Percentiles rank a stretch among this genome's conserved stretches.
Evolutionary conservation across 2,888 invertebrate species (phyloP).

Genomic region (Cephus pulcher): DNA sequence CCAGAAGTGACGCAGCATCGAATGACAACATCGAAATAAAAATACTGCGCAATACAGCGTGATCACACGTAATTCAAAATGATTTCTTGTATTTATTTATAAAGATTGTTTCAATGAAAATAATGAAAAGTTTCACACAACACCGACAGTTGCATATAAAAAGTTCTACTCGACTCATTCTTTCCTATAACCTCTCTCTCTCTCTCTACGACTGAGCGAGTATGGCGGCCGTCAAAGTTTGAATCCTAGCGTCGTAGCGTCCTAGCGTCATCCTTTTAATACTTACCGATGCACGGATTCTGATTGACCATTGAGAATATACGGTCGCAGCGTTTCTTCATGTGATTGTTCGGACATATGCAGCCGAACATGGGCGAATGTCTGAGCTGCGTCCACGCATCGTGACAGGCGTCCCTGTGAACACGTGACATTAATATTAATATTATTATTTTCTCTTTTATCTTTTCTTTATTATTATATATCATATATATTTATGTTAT

Average conservation of each 20-base stretch:
- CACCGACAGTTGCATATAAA: constrained; percentile 31
- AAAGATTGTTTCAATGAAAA: constrained; percentile 17
- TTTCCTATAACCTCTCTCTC: background rate
- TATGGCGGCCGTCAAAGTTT: background rate
- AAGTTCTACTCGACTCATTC: background rate
- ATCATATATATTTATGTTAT: no score
- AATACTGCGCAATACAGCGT: background rate
- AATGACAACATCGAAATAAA: background rate
- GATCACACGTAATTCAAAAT: constrained; percentile 7
- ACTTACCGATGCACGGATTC: constrained; percentile 95
- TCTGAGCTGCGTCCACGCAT: constrained; percentile 88
- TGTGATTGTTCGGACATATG: constrained; percentile 91
- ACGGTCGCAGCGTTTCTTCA: constrained; percentile 88
- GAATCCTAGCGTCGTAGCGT: background rate
- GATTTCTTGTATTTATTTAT: constrained; percentile 19
- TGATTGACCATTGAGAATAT: constrained; percentile 91
- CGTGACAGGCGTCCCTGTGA: constrained; percentile 84
- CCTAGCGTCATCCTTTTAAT: background rate
- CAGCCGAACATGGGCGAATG: constrained; percentile 92
- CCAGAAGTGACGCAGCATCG: background rate
- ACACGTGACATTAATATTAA: constrained; percentile 26
- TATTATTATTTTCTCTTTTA: no score
- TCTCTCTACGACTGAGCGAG: background rate
- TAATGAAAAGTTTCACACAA: constrained; percentile 29
- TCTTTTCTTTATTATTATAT: background rate